Evolutionary conservation across 2,797 vertebrate species (phyloP).

Genomic region (Peromyscus aztecus): DNA sequence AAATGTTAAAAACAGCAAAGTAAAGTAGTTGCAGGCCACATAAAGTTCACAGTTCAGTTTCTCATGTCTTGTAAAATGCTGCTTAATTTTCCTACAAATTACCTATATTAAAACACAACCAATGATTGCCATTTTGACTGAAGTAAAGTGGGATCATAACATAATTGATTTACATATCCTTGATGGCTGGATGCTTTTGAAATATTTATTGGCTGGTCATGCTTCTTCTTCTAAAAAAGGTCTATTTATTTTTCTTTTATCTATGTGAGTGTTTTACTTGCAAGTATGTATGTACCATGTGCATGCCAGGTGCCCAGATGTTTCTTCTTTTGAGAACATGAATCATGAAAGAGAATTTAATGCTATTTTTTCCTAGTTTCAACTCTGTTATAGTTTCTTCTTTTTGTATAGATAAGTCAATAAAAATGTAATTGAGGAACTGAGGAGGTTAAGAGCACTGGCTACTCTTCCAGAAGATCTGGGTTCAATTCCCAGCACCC

Average conservation of each 20-base stretch:
- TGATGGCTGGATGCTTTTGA: background rate
- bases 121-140: background rate
- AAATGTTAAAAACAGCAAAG: background rate
- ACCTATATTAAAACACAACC: slow-evolving; percentile 7
- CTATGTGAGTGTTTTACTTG: background rate
- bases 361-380: background rate
- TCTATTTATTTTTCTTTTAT: background rate
- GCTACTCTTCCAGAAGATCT: background rate
- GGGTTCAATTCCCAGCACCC: background rate
- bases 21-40: background rate
- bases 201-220: background rate
- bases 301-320: background rate
- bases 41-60: background rate
- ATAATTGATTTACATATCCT: background rate
- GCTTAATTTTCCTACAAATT: background rate
- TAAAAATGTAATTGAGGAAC: background rate
- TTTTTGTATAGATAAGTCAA: background rate
- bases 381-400: background rate
- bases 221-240: background rate
- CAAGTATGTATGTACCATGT: background rate
- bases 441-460: background rate
- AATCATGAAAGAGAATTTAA: background rate
- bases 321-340: background rate
- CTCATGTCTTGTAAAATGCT: background rate
- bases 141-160: background rate